Conservation (phyloP, 2,113 vertebrate genomes). For the Xiphophorus hellerii region DNA sequence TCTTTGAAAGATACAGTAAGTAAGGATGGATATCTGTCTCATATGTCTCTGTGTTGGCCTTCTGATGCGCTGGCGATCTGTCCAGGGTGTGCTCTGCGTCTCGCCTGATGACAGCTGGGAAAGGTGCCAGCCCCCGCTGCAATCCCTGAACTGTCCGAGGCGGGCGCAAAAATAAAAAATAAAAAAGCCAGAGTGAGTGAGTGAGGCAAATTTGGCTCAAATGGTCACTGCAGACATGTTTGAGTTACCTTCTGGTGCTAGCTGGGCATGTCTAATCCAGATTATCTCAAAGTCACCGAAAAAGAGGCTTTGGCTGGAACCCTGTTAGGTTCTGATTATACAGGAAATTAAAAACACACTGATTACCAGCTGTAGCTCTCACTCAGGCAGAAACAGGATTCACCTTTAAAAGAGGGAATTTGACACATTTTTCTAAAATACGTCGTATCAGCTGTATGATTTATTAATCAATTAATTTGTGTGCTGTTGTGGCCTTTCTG, state of each 20-base stretch:
- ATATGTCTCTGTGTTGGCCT: not conserved
- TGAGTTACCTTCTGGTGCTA: not conserved
- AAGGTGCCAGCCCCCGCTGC: not conserved
- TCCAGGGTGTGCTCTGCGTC: not conserved
- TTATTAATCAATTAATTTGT: not conserved
- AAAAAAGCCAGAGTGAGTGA: not conserved
- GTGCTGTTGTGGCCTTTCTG: not conserved
- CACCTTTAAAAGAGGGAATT: not conserved
- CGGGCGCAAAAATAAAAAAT: not conserved
- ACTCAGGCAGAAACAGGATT: not conserved
- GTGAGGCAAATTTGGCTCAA: not conserved
- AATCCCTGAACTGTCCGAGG: not conserved
- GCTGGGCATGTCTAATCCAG: conserved; percentile 1
- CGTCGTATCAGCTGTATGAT: not conserved
- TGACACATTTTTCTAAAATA: not conserved
- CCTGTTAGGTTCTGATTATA: not conserved
- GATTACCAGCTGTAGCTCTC: not conserved
- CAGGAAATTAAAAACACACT: conserved; percentile 4
- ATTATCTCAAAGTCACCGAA: conserved; percentile 2
- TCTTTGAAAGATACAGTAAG: not conserved
- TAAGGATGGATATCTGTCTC: not conserved
- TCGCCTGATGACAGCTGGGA: not conserved
- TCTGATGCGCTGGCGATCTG: not conserved
- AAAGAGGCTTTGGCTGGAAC: conserved; percentile 9
- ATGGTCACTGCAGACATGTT: not conserved